Evolutionary conservation across 2,113 vertebrate genomes (phyloP).

Genomic region (Tragelaphus imberbis): DNA sequence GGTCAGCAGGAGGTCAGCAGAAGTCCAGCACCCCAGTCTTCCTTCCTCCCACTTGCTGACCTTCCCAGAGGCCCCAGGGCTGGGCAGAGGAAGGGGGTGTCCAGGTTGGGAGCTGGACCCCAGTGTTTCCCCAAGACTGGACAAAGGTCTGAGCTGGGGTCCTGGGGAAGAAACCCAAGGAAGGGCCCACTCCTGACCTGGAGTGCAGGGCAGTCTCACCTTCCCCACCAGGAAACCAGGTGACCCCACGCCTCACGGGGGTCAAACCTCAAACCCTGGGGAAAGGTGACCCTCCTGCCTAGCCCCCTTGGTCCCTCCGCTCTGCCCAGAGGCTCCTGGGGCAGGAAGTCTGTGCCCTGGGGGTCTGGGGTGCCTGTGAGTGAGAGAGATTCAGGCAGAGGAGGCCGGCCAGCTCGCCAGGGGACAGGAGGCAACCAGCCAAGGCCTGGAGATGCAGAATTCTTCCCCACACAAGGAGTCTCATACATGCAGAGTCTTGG

Average conservation of each 20-base stretch:
- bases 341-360: background rate
- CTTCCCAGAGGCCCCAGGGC: background rate
- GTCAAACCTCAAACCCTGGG: background rate
- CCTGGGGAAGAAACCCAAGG: too few species aligned
- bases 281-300: background rate
- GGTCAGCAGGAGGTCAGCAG: background rate
- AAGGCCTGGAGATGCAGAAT: background rate
- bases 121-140: background rate
- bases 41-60: background rate
- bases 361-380: background rate
- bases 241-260: background rate
- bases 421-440: background rate
- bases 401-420: background rate
- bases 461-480: too few species aligned
- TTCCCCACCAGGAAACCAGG: background rate
- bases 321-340: background rate
- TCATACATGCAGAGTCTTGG: background rate
- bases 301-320: fast-evolving
- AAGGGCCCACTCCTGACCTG: background rate
- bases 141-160: background rate
- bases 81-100: fast-evolving
- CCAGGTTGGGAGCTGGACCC: background rate
- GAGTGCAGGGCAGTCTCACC: background rate
- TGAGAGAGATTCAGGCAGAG: background rate
- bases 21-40: background rate